Evolutionary conservation across 2,888 invertebrate species (phyloP).

Genomic region (Electrophaes corylata): DNA sequence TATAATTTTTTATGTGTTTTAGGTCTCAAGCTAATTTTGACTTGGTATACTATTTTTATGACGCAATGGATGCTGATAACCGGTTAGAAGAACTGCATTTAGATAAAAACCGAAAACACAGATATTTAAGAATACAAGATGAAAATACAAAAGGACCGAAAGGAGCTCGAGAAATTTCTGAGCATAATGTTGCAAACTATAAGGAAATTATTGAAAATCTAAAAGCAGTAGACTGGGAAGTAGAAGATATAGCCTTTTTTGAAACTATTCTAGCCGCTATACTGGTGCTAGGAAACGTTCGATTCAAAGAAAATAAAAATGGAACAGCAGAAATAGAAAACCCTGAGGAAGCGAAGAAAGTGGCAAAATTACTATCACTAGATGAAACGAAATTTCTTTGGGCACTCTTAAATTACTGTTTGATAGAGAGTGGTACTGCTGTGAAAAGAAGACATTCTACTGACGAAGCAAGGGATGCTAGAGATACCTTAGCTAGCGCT

Average conservation of each 20-base stretch:
- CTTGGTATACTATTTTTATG: slow-evolving; percentile 95
- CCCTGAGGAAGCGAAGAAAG: slow-evolving; percentile 87
- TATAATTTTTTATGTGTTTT: slow-evolving; percentile 46
- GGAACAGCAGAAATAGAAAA: slow-evolving; percentile 90
- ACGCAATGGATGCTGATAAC: slow-evolving; percentile 89
- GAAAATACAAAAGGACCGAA: slow-evolving; percentile 82
- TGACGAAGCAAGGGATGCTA: slow-evolving; percentile 92
- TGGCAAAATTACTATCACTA: slow-evolving; percentile 89
- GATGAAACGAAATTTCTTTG: slow-evolving; percentile 93
- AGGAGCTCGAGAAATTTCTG: slow-evolving; percentile 86
- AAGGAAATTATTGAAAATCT: slow-evolving; percentile 86
- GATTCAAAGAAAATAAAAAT: slow-evolving; percentile 88
- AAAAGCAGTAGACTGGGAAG: slow-evolving; percentile 88
- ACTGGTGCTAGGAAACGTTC: slow-evolving; percentile 90
- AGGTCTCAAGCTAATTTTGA: slow-evolving; percentile 95
- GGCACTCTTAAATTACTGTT: slow-evolving; percentile 93
- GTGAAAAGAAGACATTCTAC: slow-evolving; percentile 88
- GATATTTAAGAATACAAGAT: slow-evolving; percentile 88
- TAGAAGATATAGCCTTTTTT: slow-evolving; percentile 88
- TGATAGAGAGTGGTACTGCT: slow-evolving; percentile 89
- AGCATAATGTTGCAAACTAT: slow-evolving; percentile 86
- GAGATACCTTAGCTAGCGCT: slow-evolving; percentile 93
- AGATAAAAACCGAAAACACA: slow-evolving; percentile 87
- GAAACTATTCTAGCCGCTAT: slow-evolving; percentile 90
- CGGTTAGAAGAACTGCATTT: slow-evolving; percentile 87